Evolutionary conservation across 2,113 vertebrate genomes (phyloP), one percentile per base, ranked within the genome.

Genomic region (Menura novaehollandiae): DNA sequence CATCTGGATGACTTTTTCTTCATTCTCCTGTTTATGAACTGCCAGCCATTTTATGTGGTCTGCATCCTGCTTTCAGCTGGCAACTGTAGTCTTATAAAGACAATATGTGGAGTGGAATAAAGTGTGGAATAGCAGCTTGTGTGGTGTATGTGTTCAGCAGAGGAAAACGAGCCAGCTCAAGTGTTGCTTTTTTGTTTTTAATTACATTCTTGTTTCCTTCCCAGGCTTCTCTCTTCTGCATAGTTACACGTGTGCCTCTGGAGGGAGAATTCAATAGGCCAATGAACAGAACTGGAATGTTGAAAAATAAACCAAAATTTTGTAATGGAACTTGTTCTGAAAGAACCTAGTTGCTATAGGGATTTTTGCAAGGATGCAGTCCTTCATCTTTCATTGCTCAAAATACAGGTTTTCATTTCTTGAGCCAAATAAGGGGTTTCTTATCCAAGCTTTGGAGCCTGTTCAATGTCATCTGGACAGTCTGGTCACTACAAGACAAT

Each of bases 171-270:
- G 94, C 91, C 95, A 96, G 95, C 3, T 91, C 76, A 96, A 96
- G 89, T 92, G 93, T 94, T 93, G 94, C 89, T 89, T 95, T 95
- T 93, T 97, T 97, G 95, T 95, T 97, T 97, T 95, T 95, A 97
- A 97, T 97, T 97, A 96, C 91, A 87, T 94, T 93, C 89, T 93
- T 95, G 84, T 93, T 96, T 95, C 77, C 86, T 96, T 97, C 95
- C 96, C 91, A 96, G 95, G 95, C 95, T 93, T 95, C 77, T 96
- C 41, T 94, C n/a, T 85, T 94, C 86, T 78, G 84, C 68, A 52
- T 92, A 89, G 88, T 95, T 84, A 77, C 91, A 95, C 4, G 1
- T 95, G 93, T 81, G 83, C 69, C 89, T 91, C 86, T 10, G 4
- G 95, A 95, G 80, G 76, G 64, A 95, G 77, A 64, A 89, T 92